Evolutionary conservation across 2,888 invertebrate species (phyloP).

Genomic region (Lacanobia wlatinum): DNA sequence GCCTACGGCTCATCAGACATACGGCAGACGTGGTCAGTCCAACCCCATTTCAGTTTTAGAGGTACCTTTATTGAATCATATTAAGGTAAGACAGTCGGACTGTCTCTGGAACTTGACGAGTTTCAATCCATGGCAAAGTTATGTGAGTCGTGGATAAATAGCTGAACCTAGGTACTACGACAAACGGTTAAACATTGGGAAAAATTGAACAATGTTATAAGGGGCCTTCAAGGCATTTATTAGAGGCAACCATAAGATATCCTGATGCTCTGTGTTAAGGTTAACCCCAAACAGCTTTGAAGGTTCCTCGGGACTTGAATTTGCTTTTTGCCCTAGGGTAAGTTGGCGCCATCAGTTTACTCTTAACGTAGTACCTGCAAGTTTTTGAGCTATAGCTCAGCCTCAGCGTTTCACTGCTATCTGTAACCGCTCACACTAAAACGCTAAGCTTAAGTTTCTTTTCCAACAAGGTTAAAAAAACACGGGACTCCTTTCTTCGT

Average conservation of each 20-base stretch:
- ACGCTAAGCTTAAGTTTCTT: neutral
- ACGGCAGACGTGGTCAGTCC: constrained; percentile 57
- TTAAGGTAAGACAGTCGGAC: constrained; percentile 3
- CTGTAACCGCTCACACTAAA: neutral
- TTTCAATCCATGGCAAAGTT: neutral
- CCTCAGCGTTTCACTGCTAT: constrained; percentile 3
- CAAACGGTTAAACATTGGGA: neutral
- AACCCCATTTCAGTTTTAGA: constrained; percentile 45
- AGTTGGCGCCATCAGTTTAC: neutral
- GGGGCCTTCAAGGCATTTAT: neutral
- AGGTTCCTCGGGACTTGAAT: neutral
- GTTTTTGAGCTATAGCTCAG: neutral
- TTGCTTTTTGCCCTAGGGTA: too few species aligned
- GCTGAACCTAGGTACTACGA: neutral
- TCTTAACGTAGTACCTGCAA: neutral
- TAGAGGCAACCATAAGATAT: neutral
- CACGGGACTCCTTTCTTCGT: neutral
- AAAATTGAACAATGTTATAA: neutral
- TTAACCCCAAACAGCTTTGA: neutral
- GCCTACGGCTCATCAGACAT: constrained; percentile 56
- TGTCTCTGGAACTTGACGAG: constrained; percentile 1
- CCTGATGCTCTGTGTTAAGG: neutral
- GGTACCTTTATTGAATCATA: constrained; percentile 14
- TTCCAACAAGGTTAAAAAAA: neutral
- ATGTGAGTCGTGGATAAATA: neutral